These are phyloP conservation scores for Drosophila prolongata DNA, from an alignment of 2,888 invertebrate species.

Conservation along the genomic window DNA sequence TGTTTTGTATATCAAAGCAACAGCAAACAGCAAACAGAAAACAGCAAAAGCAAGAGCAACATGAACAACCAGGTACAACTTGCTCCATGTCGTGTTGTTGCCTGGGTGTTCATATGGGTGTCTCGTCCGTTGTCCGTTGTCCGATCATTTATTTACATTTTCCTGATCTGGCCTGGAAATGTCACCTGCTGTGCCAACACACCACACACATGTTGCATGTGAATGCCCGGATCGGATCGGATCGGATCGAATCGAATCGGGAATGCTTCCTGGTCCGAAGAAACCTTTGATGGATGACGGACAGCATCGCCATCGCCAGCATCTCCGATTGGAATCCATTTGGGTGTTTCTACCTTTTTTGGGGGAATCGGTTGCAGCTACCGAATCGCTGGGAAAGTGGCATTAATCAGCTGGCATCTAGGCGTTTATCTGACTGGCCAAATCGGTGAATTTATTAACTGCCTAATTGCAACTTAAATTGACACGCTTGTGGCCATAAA, in stretches of 20 bases:
- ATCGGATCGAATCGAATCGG: conserved; percentile 8
- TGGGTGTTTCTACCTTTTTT: conserved; percentile 38
- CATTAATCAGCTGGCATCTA: conserved; percentile 53
- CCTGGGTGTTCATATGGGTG: conserved; percentile 32
- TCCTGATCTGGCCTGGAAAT: conserved; percentile 70
- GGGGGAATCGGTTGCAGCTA: conserved; percentile 32
- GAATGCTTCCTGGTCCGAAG: conserved; percentile 44
- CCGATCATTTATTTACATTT: conserved; percentile 68
- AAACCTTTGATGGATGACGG: conserved; percentile 74
- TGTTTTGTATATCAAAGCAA: conserved; percentile 75
- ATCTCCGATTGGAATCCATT: conserved; percentile 63
- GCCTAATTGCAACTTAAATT: conserved; percentile 67
- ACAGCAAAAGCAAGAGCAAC: conserved; percentile 14
- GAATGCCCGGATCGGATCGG: conserved; percentile 1
- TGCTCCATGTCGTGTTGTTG: conserved; percentile 66
- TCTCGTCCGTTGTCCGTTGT: conserved; percentile 44
- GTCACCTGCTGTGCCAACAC: conserved; percentile 81
- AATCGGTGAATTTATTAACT: conserved; percentile 64
- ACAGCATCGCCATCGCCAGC: conserved; percentile 42
- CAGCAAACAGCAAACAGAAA: neutral
- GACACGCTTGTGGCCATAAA: conserved; percentile 70
- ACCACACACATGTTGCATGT: conserved; percentile 51
- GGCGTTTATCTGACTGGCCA: conserved; percentile 18
- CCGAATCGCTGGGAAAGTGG: conserved; percentile 64
- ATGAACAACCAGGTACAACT: conserved; percentile 55